phyloP scores from a whole-genome alignment of 2,888 invertebrate species.

The Drosophila algonquin region DNA sequence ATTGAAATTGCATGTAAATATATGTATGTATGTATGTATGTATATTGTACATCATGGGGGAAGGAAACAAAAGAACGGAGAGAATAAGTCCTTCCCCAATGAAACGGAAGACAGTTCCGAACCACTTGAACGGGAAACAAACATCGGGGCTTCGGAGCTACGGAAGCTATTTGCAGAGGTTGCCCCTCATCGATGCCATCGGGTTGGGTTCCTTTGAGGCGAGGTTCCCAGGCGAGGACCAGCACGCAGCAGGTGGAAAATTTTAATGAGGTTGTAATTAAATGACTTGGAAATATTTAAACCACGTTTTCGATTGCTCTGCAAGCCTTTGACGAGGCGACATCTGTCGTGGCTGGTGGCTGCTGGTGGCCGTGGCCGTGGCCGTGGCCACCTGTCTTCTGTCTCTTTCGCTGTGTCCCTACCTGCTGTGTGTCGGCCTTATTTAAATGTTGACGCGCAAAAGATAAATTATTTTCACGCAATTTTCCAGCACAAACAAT shows the following conservation, averaged over 20 bases:
- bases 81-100: neutral
- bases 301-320: conserved; percentile 58
- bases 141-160: conserved; percentile 1
- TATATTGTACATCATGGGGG: neutral
- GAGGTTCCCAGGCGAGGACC: conserved; percentile 2
- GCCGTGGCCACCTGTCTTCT: neutral
- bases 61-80: neutral
- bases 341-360: conserved; percentile 45
- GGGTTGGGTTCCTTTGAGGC: conserved; percentile 29
- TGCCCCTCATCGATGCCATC: conserved; percentile 6
- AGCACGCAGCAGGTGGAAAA: conserved; percentile 58
- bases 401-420: neutral
- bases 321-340: conserved; percentile 56
- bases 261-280: conserved; percentile 79
- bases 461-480: conserved; percentile 76
- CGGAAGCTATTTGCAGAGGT: conserved; percentile 21
- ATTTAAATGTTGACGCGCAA: conserved; percentile 67
- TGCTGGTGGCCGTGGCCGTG: neutral
- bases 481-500: conserved; percentile 72
- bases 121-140: conserved; percentile 4
- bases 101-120: neutral
- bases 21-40: too few relatives aligned
- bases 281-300: conserved; percentile 79
- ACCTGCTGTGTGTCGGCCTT: conserved; percentile 29
- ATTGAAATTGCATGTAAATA: conserved; percentile 38